These are phyloP conservation scores for Reticulitermes speratus DNA, from an alignment of 1,140 invertebrate genomes.

Conservation along the genomic window DNA sequence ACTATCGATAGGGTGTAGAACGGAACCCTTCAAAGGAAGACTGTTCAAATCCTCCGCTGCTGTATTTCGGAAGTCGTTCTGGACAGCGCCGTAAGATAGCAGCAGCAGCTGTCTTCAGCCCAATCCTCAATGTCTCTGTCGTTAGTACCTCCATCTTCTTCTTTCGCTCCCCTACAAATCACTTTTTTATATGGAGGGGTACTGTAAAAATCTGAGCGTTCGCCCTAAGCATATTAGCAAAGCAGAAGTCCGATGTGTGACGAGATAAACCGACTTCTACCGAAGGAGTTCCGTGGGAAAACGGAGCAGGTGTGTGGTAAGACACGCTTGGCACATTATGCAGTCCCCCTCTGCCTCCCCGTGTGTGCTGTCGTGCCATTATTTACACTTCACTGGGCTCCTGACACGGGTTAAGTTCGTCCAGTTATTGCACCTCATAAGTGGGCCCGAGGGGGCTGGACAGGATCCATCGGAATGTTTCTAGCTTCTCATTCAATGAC, in stretches of 20 bases:
- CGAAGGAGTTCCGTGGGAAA: conserved; percentile 11
- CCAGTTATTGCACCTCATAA: background rate
- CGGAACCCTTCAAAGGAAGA: too few species aligned
- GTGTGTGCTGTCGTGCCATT: background rate
- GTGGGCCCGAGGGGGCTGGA: background rate
- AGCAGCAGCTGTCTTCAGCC: background rate
- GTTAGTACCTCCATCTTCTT: background rate
- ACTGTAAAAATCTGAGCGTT: background rate
- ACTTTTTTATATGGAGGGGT: background rate
- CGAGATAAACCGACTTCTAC: background rate
- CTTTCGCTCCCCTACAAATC: background rate
- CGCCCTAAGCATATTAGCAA: background rate
- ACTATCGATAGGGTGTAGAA: too few species aligned
- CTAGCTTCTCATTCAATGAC: too few species aligned
- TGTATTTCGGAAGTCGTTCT: background rate
- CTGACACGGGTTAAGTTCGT: background rate
- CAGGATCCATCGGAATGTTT: too few species aligned
- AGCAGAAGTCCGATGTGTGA: background rate
- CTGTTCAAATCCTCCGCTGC: background rate
- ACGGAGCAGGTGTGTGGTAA: conserved; percentile 8
- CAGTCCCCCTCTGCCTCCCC: background rate
- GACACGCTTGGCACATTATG: background rate
- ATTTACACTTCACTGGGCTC: background rate
- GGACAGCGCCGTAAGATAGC: background rate
- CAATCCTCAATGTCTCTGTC: background rate